Evolutionary conservation across 23 tunicate genomes (phyloP), one percentile per base, ranked within the genome.

Genomic region (Oikopleura dioica): DNA sequence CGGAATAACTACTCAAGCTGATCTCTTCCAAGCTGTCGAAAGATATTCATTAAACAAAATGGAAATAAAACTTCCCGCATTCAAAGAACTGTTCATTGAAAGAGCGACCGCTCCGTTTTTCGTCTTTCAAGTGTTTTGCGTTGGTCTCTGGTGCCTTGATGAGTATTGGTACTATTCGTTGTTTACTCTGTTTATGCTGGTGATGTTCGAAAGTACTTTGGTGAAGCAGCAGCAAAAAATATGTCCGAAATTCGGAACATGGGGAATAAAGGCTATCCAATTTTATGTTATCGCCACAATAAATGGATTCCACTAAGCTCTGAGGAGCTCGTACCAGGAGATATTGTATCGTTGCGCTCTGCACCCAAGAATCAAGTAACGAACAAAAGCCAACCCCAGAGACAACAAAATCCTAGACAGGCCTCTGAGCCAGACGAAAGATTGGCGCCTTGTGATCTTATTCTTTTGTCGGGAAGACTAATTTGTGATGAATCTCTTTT

Each of bases 131-230:
- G 96, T 89, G 2, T 89, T 89, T 68, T 89, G 96, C 77, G 96
- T 89, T 79, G 96, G 38, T 0, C 50, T 89, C 36, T 89, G 96
- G 96, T 89, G 96, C 75, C 59, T 89, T 82, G 96, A 89, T 75
- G 96, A 89, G 36, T 89, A 89, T 78, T 89, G 96, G 96, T 89
- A 89, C 68, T 89, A 89, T 75, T 89, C 96, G 36, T 36, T 89
- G 36, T 89, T 89, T 69, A 89, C 96, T 30, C 79, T 89, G 26
- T 82, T 84, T 58, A 89, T 89, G 96, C 78, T 89, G 75, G 81
- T 89, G 35, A 79, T 82, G 34, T 89, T 89, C 75, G 96, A 89
- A 37, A 86, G 86, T 1, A 81, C 96, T 30, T 75, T 89, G 68
- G 96, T 89, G 36, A 82, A 84, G 50, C 96, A 89, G 50, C 96